Evolutionary conservation across 2,113 vertebrate genomes (phyloP).

Genomic region (Galeopterus variegatus): DNA sequence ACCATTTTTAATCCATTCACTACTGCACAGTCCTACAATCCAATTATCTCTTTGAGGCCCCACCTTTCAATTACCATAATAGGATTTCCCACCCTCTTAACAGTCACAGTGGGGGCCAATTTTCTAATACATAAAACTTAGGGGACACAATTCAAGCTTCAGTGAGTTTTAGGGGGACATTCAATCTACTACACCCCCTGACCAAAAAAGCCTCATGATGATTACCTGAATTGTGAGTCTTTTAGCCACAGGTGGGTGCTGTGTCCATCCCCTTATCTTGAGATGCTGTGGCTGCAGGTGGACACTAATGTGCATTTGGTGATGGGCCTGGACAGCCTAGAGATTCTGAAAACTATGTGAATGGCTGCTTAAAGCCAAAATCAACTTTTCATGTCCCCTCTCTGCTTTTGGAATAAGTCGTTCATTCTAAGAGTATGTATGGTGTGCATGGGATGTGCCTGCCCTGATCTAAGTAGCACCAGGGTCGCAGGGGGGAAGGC

Average conservation of each 20-base stretch:
- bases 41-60: too few species aligned
- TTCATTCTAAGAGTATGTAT: background rate
- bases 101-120: too few species aligned
- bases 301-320: fast-evolving
- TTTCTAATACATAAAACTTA: too few species aligned
- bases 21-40: too few species aligned
- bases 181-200: too few species aligned
- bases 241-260: background rate
- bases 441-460: fast-evolving
- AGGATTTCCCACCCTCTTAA: too few species aligned
- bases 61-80: too few species aligned
- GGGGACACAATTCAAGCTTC: too few species aligned
- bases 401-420: background rate
- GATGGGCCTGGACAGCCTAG: background rate
- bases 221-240: background rate
- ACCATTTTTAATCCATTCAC: too few species aligned
- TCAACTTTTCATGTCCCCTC: background rate
- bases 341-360: background rate
- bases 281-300: background rate
- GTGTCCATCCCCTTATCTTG: background rate
- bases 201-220: too few species aligned
- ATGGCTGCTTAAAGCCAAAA: background rate
- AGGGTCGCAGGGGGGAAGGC: fast-evolving
- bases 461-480: background rate
- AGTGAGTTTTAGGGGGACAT: too few species aligned